These are phyloP conservation scores for Miniopterus natalensis DNA, from an alignment of 2,113 vertebrate species.

Conservation along the genomic window DNA sequence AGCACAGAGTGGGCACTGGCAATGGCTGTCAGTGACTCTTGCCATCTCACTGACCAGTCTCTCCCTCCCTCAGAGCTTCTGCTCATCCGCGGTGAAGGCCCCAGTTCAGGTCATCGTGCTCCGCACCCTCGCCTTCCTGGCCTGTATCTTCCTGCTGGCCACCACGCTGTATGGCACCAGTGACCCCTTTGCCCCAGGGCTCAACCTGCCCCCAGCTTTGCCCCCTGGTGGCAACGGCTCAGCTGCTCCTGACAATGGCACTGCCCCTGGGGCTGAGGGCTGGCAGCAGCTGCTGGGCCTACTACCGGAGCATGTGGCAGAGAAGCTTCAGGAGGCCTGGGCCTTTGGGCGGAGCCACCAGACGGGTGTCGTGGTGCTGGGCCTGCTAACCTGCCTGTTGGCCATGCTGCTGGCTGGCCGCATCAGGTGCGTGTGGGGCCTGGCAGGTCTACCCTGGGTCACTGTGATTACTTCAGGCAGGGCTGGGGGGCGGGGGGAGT, in stretches of 20 bases:
- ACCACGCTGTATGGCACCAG: conserved; percentile 85
- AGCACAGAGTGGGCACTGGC: accelerated
- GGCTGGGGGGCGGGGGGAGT: neutral
- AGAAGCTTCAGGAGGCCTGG: conserved; percentile 88
- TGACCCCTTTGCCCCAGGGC: conserved; percentile 65
- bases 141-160: conserved; percentile 91
- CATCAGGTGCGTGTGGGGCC: conserved; percentile 87
- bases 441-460: accelerated
- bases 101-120: conserved; percentile 93
- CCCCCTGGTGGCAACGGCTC: conserved; percentile 19
- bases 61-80: conserved; percentile 87
- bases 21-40: neutral
- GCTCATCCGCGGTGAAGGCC: conserved; percentile 84
- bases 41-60: neutral
- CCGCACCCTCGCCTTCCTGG: conserved; percentile 92
- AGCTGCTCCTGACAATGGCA: neutral
- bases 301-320: conserved; percentile 87
- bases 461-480: neutral
- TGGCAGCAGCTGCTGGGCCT: conserved; percentile 90
- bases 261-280: neutral
- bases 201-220: conserved; percentile 59
- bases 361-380: conserved; percentile 89
- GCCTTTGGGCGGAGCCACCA: conserved; percentile 92
- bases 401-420: conserved; percentile 94
- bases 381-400: conserved; percentile 93